Percentiles rank a stretch among this genome's conserved stretches.
phyloP scores from a whole-genome alignment of 2,113 vertebrate species.

The Phylloscopus whistleri region DNA sequence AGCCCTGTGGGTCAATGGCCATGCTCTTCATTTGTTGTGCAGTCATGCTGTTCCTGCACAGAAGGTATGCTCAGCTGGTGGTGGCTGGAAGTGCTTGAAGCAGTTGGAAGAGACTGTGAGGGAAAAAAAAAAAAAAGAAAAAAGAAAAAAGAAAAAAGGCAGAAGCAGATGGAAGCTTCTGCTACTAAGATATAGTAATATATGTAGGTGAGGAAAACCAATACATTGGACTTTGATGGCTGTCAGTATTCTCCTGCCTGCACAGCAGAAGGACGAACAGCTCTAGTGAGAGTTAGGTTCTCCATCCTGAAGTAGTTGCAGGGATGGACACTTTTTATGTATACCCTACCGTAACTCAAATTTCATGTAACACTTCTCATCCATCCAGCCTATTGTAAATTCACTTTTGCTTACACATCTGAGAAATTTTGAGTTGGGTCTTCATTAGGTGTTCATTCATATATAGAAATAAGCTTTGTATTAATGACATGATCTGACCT shows the following conservation, averaged over 20 bases:
- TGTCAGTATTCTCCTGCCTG: neutral
- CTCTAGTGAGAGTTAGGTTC: neutral
- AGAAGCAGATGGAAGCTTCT: neutral
- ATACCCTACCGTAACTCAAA: neutral
- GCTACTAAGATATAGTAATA: neutral
- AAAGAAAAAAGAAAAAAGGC: neutral
- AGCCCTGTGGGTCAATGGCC: neutral
- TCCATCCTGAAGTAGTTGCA: neutral
- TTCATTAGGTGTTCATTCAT: neutral
- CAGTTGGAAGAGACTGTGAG: neutral
- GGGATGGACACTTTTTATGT: neutral
- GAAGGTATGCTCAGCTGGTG: neutral
- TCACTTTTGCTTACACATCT: neutral
- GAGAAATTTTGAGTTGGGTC: neutral
- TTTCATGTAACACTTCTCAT: neutral
- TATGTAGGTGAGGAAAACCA: neutral
- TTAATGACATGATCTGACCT: neutral
- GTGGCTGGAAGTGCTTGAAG: neutral
- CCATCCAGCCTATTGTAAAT: neutral
- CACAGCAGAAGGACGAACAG: neutral
- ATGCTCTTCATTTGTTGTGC: neutral
- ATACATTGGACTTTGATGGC: neutral
- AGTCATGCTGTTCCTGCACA: neutral
- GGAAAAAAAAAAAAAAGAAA: neutral
- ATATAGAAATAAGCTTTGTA: neutral